Evolutionary conservation across 2,113 vertebrate species (phyloP).

Genomic region (Baryphthengus martii): DNA sequence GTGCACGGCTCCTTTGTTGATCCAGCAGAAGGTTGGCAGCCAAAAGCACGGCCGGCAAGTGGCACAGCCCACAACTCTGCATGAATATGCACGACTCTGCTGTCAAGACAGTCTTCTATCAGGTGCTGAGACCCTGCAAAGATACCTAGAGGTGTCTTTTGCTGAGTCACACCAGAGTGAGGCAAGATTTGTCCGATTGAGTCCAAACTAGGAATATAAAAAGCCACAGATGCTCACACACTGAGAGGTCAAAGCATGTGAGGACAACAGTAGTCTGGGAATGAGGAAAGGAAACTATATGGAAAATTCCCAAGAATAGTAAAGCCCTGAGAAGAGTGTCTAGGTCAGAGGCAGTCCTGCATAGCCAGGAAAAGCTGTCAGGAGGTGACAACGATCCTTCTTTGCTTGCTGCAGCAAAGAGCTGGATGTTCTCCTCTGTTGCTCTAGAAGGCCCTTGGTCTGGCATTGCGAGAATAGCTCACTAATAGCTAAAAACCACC

Average conservation of each 20-base stretch:
- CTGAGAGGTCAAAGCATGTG: neutral
- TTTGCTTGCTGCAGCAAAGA: conserved; percentile 10
- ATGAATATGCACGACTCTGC: neutral
- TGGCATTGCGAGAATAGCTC: neutral
- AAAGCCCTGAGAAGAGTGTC: conserved; percentile 17
- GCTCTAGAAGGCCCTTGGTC: neutral
- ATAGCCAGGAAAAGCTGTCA: conserved; percentile 27
- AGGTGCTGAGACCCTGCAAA: neutral
- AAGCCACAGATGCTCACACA: neutral
- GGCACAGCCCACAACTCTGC: neutral
- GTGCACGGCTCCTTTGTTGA: neutral
- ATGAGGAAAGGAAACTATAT: conserved; percentile 13
- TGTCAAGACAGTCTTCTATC: neutral
- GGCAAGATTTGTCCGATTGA: neutral
- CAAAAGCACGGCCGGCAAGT: neutral
- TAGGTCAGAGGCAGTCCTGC: neutral
- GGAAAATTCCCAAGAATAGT: conserved; percentile 58
- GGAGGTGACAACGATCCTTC: neutral
- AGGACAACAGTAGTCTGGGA: conserved; percentile 27
- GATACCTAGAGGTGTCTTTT: neutral
- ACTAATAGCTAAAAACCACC: neutral
- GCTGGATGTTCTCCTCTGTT: neutral
- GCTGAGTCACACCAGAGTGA: neutral
- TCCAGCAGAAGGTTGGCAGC: neutral
- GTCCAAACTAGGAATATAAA: conserved; percentile 9